Conservation (phyloP, 2,888 invertebrate genomes). For the Xestia ashworthii region DNA sequence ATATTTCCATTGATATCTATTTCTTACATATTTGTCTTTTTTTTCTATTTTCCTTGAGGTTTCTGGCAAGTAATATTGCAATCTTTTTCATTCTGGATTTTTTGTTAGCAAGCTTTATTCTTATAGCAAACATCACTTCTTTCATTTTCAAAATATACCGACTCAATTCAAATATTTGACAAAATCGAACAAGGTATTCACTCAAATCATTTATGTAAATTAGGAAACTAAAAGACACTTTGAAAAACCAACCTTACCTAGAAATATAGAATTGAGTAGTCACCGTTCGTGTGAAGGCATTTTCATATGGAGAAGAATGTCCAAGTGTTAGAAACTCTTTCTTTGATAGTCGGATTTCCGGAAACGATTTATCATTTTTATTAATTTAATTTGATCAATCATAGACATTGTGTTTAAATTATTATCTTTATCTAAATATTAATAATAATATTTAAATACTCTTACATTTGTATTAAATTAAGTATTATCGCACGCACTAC, state of each 20-base stretch:
- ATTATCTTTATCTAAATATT: no score
- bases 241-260: not conserved
- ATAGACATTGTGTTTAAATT: no score
- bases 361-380: no score
- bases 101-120: not conserved
- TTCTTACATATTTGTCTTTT: constrained; percentile 14
- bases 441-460: no score
- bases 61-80: not conserved
- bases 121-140: not conserved
- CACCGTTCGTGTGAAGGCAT: no score
- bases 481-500: no score
- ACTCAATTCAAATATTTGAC: not conserved
- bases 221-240: not conserved
- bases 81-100: not conserved
- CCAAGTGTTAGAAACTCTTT: no score
- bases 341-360: no score
- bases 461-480: no score
- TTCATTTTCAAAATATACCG: not conserved
- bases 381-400: no score
- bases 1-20: constrained; percentile 32
- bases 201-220: not conserved
- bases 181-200: not conserved
- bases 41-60: constrained; percentile 5
- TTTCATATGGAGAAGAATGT: no score
- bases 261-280: not conserved